Percentiles rank a stretch among this genome's conserved stretches.
Conservation (phyloP, 2,888 invertebrate genomes). For the Chrysomela aeneicollis region DNA sequence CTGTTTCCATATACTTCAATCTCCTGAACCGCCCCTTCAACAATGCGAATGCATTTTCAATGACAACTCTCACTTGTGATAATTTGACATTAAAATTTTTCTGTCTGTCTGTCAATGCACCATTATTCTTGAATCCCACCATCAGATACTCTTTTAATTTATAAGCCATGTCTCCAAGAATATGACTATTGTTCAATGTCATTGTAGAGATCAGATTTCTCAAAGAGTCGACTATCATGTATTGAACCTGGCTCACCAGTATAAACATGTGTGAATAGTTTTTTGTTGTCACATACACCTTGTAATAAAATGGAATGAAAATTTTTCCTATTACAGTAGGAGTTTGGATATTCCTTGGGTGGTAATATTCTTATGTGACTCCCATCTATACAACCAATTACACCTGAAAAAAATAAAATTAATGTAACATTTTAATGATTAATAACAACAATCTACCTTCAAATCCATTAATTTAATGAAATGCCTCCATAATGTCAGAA, state of each 20-base stretch:
- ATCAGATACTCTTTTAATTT: constrained; percentile 5
- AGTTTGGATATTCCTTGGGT: constrained; percentile 35
- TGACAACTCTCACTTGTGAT: constrained; percentile 12
- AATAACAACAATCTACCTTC: not conserved
- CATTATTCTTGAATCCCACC: constrained; percentile 15
- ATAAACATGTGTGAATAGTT: constrained; percentile 39
- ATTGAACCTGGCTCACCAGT: constrained; percentile 39
- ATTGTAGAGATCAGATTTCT: constrained; percentile 10
- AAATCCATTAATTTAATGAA: constrained; percentile 4
- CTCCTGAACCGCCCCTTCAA: constrained; percentile 19
- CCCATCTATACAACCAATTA: constrained; percentile 34
- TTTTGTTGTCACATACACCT: too few species aligned
- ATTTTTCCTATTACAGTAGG: constrained; percentile 39
- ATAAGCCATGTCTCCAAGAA: constrained; percentile 21
- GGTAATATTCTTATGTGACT: constrained; percentile 38
- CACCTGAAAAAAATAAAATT: not conserved
- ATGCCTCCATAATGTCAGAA: constrained; percentile 11
- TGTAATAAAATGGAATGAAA: constrained; percentile 39
- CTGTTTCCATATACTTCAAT: constrained; percentile 19
- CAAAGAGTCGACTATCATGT: constrained; percentile 15
- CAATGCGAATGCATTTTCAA: constrained; percentile 16
- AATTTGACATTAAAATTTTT: constrained; percentile 18
- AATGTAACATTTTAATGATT: too few species aligned
- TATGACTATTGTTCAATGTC: constrained; percentile 7
- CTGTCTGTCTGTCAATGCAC: constrained; percentile 8